Base-by-base conservation (phyloP, 2,888 invertebrate species). In the Erebia aethiops region DNA sequence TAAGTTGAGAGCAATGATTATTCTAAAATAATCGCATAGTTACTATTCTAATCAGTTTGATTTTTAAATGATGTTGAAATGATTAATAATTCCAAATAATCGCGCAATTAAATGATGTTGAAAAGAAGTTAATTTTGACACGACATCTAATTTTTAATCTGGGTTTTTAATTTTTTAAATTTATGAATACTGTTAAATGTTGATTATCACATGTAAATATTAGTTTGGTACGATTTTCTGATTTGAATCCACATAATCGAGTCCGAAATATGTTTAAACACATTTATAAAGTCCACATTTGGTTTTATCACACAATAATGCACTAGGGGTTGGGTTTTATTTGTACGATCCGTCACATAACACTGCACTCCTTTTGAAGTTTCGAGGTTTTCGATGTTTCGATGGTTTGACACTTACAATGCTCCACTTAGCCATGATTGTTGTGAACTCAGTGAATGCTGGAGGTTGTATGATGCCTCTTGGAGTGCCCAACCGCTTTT, bases 341-440 rank as follows among this genome's bases (percentile, higher is more conserved):
- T 14, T 16, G 41, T 51, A 14, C 35, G 51, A 71, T 74, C 65
- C 72, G 66, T 64, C 51, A 75, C 78, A 68, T 35, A 35, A 58
- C 91, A 92, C 92, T 92, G 91, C 91, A 92, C 87, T 90, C 89
- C 89, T 79, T 52, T 67, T 65, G 60, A 60, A 21, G 62, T 62
- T 21, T 21, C 8, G 46, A 18, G 56, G 56, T 21, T 56, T 54
- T 18, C 35, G 58, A 41, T 3, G 62, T 62, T 46, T 46, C 21
- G 61, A 61, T 43, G 61, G 18, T 18, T 62, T 62, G 62, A 80
- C 78, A 92, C 93, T 93, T 93, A 93, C 93, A 83, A 93, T 84
- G 81, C 83, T 91, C 89, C 89, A 90, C 87, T 89, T 90, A 81
- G 91, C 90, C 93, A 93, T 93, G 66, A 61, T 74, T 82, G 81